phyloP scores from a whole-genome alignment of 2,797 vertebrate species.

The Pantherophis vulpinus region DNA sequence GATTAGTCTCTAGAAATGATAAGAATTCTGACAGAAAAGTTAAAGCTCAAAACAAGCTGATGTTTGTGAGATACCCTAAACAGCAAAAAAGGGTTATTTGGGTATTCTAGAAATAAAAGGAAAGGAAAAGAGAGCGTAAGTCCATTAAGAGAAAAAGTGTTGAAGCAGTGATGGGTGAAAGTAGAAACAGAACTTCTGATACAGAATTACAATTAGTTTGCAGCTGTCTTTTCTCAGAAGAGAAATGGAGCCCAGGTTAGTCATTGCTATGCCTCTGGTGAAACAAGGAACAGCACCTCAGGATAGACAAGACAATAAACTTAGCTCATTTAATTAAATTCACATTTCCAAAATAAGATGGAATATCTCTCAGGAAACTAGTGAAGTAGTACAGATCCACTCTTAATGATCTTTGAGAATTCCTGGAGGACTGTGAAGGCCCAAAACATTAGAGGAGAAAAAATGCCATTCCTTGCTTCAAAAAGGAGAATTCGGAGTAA shows the following conservation, averaged over 20 bases:
- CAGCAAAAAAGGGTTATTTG: not conserved
- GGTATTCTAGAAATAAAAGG: not conserved
- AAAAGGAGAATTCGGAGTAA: not conserved
- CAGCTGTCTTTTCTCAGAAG: not conserved
- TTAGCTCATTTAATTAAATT: not conserved
- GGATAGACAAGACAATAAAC: not conserved
- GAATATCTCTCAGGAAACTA: not conserved
- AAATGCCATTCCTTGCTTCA: not conserved
- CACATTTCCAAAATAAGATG: not conserved
- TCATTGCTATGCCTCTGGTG: not conserved
- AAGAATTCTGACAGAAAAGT: not conserved
- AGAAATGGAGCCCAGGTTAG: not conserved
- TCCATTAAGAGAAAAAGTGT: not conserved
- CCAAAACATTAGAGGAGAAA: not conserved
- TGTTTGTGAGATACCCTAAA: not conserved
- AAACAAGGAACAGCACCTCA: not conserved
- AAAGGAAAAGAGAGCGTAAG: not conserved
- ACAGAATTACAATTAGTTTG: not conserved
- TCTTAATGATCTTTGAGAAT: not conserved
- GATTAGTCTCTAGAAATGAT: not conserved
- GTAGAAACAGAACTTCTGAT: not conserved
- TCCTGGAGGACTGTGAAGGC: not conserved
- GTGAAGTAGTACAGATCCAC: not conserved
- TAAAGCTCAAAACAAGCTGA: not conserved
- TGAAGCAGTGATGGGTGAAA: not conserved